These are phyloP conservation scores for Leptocoma aspasia DNA, from an alignment of 2,113 vertebrate species.

Conservation along the genomic window DNA sequence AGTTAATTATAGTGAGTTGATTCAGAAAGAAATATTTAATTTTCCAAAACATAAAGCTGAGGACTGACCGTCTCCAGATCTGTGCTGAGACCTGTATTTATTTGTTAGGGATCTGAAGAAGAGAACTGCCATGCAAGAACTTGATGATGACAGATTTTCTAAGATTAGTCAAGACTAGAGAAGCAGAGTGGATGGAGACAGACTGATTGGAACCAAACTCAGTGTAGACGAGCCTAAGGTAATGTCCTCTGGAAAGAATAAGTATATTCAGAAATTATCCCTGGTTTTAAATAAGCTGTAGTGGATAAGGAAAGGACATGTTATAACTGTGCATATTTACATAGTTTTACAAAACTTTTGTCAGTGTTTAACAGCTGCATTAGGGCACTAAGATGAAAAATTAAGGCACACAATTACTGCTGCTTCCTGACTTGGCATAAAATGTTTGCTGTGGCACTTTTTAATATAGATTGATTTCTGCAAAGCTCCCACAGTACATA, in stretches of 20 bases:
- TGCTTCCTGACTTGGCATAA: not conserved
- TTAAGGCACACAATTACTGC: not conserved
- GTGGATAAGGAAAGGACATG: not conserved
- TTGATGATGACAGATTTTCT: not conserved
- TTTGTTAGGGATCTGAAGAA: not conserved
- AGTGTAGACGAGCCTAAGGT: not conserved
- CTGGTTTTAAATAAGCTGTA: not conserved
- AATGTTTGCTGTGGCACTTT: not conserved
- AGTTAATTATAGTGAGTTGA: not conserved
- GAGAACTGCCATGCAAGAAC: not conserved
- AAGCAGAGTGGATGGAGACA: not conserved
- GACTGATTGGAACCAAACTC: not conserved
- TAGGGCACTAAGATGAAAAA: not conserved
- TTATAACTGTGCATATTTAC: not conserved
- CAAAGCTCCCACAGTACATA: not conserved
- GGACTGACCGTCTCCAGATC: fast-evolving
- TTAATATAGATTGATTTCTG: not conserved
- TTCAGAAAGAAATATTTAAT: not conserved
- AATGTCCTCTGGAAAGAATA: not conserved
- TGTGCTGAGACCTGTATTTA: not conserved
- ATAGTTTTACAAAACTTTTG: not conserved
- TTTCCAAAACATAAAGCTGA: not conserved
- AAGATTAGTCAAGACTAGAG: not conserved
- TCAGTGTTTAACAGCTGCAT: not conserved
- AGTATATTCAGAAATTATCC: not conserved